phyloP scores from a whole-genome alignment of 1,140 invertebrate genomes.

The Drosophila pseudoananassae region DNA sequence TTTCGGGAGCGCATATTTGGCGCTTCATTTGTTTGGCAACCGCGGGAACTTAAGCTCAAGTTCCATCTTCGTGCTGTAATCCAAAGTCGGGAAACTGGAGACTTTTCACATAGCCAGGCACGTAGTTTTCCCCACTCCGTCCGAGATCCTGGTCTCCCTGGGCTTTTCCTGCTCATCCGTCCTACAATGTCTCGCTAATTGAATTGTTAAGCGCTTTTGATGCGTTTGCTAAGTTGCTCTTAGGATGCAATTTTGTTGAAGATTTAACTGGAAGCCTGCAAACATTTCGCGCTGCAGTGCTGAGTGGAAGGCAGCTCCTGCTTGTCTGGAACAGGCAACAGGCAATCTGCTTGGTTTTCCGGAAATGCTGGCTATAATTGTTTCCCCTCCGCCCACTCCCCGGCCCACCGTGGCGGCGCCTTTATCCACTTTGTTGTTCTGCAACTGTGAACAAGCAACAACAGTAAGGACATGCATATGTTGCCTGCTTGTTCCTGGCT shows the following conservation, averaged over 20 bases:
- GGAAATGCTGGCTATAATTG: conserved; percentile 66
- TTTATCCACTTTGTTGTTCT: conserved; percentile 44
- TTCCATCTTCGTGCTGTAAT: conserved; percentile 13
- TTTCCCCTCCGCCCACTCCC: conserved; percentile 16
- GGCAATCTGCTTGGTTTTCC: conserved; percentile 57
- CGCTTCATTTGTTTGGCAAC: conserved; percentile 42
- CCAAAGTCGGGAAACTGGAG: conserved; percentile 6
- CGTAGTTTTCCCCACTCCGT: conserved; percentile 7
- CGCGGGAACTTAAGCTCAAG: conserved; percentile 21
- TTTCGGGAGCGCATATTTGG: conserved; percentile 53
- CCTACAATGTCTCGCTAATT: conserved; percentile 58
- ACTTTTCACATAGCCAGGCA: conserved; percentile 10
- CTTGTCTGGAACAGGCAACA: conserved; percentile 61
- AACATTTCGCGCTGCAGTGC: conserved; percentile 19
- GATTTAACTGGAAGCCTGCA: conserved; percentile 32
- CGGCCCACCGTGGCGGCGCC: conserved; percentile 1
- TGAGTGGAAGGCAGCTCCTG: conserved; percentile 16
- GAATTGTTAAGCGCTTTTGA: conserved; percentile 73
- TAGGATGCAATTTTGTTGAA: conserved; percentile 57
- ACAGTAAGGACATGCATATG: conserved; percentile 41
- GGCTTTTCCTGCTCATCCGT: conserved; percentile 1
- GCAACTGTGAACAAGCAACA: conserved; percentile 49
- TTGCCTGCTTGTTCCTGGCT: conserved; percentile 42
- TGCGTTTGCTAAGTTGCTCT: conserved; percentile 60
- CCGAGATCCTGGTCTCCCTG: not conserved